These are phyloP conservation scores for Reticulitermes speratus DNA, from an alignment of 1,140 invertebrate genomes.

Conservation along the genomic window DNA sequence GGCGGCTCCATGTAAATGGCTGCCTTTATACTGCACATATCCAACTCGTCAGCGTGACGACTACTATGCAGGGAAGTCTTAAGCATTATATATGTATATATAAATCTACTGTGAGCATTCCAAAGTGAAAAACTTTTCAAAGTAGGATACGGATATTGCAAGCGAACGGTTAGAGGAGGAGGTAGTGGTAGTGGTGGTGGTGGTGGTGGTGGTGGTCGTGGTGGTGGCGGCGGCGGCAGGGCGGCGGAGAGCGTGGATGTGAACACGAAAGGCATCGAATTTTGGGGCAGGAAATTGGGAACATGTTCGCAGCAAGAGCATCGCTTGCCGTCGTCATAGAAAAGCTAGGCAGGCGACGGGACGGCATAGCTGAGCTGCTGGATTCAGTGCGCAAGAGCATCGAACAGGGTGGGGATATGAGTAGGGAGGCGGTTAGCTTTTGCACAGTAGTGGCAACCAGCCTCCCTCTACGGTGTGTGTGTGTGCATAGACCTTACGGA, in stretches of 20 bases:
- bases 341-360: neutral
- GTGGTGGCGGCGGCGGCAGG: too few species aligned
- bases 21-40: neutral
- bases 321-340: neutral
- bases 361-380: neutral
- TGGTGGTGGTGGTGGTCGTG: too few species aligned
- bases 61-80: neutral
- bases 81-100: neutral
- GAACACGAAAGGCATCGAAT: conserved; percentile 4
- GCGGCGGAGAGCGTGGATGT: neutral
- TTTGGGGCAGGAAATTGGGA: conserved; percentile 13
- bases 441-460: neutral
- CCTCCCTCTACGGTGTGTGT: neutral
- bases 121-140: neutral
- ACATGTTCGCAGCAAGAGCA: neutral
- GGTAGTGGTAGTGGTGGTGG: too few species aligned
- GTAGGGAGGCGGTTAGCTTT: neutral
- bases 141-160: neutral
- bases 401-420: neutral
- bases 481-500: neutral
- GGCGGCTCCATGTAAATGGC: too few species aligned
- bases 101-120: neutral
- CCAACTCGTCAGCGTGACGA: neutral
- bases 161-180: neutral
- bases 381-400: neutral